Evolutionary conservation across 2,113 vertebrate species (phyloP).

Genomic region (Leuciscus idus): DNA sequence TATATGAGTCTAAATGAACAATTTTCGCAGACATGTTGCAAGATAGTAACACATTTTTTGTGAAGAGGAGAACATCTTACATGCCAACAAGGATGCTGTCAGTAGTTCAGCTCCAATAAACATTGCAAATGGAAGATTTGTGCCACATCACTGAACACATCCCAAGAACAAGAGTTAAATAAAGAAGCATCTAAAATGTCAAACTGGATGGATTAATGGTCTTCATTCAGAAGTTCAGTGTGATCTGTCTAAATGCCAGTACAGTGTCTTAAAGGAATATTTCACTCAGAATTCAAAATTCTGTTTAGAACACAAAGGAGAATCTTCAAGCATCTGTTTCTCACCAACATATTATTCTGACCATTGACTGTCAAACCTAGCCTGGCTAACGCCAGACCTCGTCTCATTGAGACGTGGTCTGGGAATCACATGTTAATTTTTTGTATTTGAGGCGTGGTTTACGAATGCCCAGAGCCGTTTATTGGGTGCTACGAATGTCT

Average conservation of each 20-base stretch:
- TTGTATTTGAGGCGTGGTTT: too few relatives aligned
- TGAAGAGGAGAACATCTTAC: not conserved
- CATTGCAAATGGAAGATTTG: not conserved
- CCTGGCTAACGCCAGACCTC: too few relatives aligned
- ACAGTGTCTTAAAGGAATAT: not conserved
- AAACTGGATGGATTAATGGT: not conserved
- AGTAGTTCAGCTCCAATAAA: not conserved
- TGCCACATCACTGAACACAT: not conserved
- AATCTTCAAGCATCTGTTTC: not conserved
- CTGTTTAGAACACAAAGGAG: not conserved
- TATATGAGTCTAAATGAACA: not conserved
- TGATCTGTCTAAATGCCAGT: not conserved
- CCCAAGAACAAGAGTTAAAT: not conserved
- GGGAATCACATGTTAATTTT: too few relatives aligned
- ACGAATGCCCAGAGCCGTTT: too few relatives aligned
- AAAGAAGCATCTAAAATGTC: not conserved
- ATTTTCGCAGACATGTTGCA: not conserved
- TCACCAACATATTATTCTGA: too few relatives aligned
- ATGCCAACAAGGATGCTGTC: not conserved
- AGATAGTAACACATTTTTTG: not conserved
- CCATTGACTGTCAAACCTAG: too few relatives aligned
- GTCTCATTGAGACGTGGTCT: too few relatives aligned
- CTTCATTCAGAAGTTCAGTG: not conserved
- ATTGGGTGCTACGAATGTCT: too few relatives aligned
- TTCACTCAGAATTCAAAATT: not conserved